Base-by-base conservation (phyloP, 2,888 invertebrate species). In the Periphyllus acericola region DNA sequence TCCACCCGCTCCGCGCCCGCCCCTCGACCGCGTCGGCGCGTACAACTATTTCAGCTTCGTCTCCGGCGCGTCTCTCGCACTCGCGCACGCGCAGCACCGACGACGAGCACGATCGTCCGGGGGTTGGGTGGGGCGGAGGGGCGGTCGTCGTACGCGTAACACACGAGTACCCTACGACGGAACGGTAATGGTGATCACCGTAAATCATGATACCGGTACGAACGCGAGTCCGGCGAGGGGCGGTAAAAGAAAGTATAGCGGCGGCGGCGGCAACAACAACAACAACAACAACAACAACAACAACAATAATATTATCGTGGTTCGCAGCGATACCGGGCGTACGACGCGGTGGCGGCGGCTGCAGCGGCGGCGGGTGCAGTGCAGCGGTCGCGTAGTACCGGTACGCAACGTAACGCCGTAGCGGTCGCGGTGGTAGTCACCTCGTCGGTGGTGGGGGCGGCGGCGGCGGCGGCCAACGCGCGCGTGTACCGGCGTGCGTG, bases 31-130 rank as follows among this genome's bases (percentile, higher is more conserved):
- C 46, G 85, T 84, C 75, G n/a, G n/a, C 76, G 46, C 14, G 75
- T 14, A 79, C 85, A 86, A 86, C 86, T 86, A 86, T 86, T 86
- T 86, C 86, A 86, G 68, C 79, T 86, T 86, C 86, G 55, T 86
- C 86, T 72, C 71, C 68, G 1, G 60, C 6, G 25, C 66, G 84
- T 76, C 76, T 9, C 86, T 9, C 86, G 19, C 76, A 32, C 76
- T 6, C 76, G 29, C 66, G n/a, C 66, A n/a, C 66, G 9, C n/a
- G 9, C 66, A n/a, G n/a, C n/a, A n/a, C n/a, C n/a, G n/a, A 66
- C 66, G 2, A 8, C 60, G 11, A 2, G 25, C n/a, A 5, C 66
- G 9, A 8, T 9, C 46, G 46, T 46, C 46, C 11, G 14, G 46
- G 11, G 46, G n/a, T n/a, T n/a, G n/a, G n/a, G n/a, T n/a, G n/a